Evolutionary conservation across 2,113 vertebrate genomes (phyloP), one percentile per base, ranked within the genome.

Genomic region (Spea multiplicata): DNA sequence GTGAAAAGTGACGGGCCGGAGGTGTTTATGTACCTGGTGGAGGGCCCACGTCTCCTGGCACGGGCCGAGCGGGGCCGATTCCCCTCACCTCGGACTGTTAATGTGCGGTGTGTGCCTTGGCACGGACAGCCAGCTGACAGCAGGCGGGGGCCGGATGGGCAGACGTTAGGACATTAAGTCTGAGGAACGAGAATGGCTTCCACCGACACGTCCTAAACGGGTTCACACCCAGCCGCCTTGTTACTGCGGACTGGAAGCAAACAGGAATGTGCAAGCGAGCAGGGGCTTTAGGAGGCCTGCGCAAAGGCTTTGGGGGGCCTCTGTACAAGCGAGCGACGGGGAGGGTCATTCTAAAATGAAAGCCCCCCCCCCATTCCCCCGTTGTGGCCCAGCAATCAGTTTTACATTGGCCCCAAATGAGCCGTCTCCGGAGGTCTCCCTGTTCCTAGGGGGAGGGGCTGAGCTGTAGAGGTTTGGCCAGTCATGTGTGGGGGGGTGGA

Each of bases 61-160:
- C 3, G 5, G 57, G 17, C n/a, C 55, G 50, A 68, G 68, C 45
- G 76, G 67, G 14, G 16, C 47, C 52, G 61, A 73, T 52, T 49
- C 73, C 30, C 73, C 16, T 12, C 76, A 71, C 68, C 76, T 78
- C 47, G 47, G 46, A 10, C 68, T 71, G 68, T 78, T 65, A 78
- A 71, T 71, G 76, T 78, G 47, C 46, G 4, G 57, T 65, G 55
- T 78, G 76, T 78, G 76, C 57, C 8, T 65, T 78, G 76, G 76
- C 76, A 71, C 52, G 8, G 6, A 5, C 12, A 47, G 14, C 47
- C 66, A 53, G 71, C 53, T 46, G 67, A 9, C 44, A 68, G 45
- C 73, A 7, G 49, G 14, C 46, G 2, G 9, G 8, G 9, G 14
- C n/a, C 8, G 13, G 13, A 13, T 16, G 16, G 45, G 16, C 17